Percentiles rank a stretch among this genome's conserved stretches.
phyloP scores from a whole-genome alignment of 2,888 invertebrate genomes.

The Elaeidobius kamerunicus region DNA sequence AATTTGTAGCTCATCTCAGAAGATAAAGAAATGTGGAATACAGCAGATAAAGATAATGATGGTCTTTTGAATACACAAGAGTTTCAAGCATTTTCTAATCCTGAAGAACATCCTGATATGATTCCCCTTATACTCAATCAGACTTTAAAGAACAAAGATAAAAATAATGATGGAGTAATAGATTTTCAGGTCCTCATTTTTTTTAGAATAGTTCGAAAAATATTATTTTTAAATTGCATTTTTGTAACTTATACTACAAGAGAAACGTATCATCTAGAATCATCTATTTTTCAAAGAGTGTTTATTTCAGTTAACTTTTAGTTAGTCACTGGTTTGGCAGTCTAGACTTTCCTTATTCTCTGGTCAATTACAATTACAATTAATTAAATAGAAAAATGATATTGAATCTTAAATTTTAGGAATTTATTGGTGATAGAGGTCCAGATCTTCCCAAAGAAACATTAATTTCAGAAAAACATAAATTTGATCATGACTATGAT shows the following conservation, averaged over 20 bases:
- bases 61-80: constrained; percentile 71
- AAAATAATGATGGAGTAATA: constrained; percentile 77
- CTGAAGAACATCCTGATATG: constrained; percentile 92
- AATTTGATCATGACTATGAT: constrained; percentile 86
- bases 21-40: constrained; percentile 82
- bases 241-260: too few relatives aligned
- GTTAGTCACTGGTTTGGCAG: too few relatives aligned
- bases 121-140: constrained; percentile 73
- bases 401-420: too few relatives aligned
- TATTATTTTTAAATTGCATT: too few relatives aligned
- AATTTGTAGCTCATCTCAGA: constrained; percentile 43
- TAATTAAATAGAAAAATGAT: too few relatives aligned
- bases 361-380: too few relatives aligned
- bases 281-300: too few relatives aligned
- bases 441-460: constrained; percentile 70
- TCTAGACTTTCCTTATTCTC: too few relatives aligned
- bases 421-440: constrained; percentile 73
- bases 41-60: constrained; percentile 83
- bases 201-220: too few relatives aligned
- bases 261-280: too few relatives aligned
- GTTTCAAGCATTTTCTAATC: constrained; percentile 87
- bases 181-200: constrained; percentile 66
- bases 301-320: too few relatives aligned
- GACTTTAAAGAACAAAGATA: constrained; percentile 83
- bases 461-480: constrained; percentile 70